Evolutionary conservation across 1,140 invertebrate genomes (phyloP), one percentile per base, ranked within the genome.

Genomic region (Caerostris extrusa): DNA sequence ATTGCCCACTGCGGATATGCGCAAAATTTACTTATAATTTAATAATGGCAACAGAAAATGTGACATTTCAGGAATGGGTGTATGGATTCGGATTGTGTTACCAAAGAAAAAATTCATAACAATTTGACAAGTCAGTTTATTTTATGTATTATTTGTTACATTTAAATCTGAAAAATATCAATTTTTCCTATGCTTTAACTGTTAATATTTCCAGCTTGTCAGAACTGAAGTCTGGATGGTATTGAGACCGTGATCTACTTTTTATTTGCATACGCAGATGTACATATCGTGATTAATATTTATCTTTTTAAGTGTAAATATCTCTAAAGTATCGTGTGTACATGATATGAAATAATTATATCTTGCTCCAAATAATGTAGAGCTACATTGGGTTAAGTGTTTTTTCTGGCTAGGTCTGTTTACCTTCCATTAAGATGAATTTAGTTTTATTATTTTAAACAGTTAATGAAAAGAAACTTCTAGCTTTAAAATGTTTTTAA

Each of bases 21-120:
- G 91, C 91, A 86, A 93, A 87, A 87, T 56, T 69, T 93, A 61
- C 85, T 93, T 93, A n/a, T 7, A 64, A 60, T 71, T 53, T 17
- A 55, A 3, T 8, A 64, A 50, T 93, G 91, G 91, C 91, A 93
- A 85, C 91, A 60, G 53, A 93, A 93, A 93, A 93, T 87, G 83
- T 93, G 91, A 93, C 91, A 93, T 93, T 93, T 93, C 34, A 83
- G 64, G 83, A 69, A 93, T 83, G 91, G 91, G 83, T 93, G 91
- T 86, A 57, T 87, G 82, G 82, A 93, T 93, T 87, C 60, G 64
- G 82, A 93, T 93, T 93, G 82, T 93, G 71, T 93, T 93, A 93
- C 91, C 34, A 60, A 71, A 57, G 55, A 82, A 88, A 87, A 64
- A 64, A 88, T 8, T 61, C 67, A 71, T 60, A 93, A 77, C 61